Conservation (phyloP, 2,797 vertebrate species). For the Distichodus sexfasciatus region DNA sequence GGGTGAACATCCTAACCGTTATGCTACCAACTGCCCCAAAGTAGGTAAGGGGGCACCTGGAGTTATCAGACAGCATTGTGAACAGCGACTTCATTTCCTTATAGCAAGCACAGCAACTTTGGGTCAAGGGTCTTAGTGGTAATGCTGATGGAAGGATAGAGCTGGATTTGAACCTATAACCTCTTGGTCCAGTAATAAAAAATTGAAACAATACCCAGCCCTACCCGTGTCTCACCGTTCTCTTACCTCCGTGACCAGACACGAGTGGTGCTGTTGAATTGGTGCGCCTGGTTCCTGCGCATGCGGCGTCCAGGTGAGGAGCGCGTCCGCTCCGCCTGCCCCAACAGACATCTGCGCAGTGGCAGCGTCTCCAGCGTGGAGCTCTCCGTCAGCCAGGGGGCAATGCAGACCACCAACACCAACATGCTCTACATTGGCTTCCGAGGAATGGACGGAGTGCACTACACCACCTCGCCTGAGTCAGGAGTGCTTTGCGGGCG, state of each 20-base stretch:
- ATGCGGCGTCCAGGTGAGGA: conserved; percentile 92
- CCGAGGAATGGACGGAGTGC: conserved; percentile 79
- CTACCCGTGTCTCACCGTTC: neutral
- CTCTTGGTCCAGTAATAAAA: no score
- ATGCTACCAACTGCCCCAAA: no score
- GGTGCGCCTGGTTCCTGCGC: conserved; percentile 95
- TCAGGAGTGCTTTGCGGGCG: conserved; percentile 62
- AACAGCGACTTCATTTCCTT: no score
- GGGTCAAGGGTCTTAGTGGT: no score
- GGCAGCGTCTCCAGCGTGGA: conserved; percentile 86
- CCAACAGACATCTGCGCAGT: conserved; percentile 73
- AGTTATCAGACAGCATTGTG: no score
- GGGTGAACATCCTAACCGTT: no score
- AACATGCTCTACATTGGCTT: conserved; percentile 86
- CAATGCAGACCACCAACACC: conserved; percentile 73
- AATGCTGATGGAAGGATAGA: no score
- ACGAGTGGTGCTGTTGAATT: conserved; percentile 88
- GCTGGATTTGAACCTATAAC: no score
- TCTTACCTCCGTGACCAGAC: conserved; percentile 69
- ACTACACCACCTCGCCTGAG: conserved; percentile 65
- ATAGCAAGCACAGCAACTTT: no score
- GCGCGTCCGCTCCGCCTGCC: conserved; percentile 79
- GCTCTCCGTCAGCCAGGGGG: conserved; percentile 68
- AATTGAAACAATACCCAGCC: no score
- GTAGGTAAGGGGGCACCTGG: no score